Conservation (phyloP, 2,797 vertebrate species). For the Eptatretus atami region DNA sequence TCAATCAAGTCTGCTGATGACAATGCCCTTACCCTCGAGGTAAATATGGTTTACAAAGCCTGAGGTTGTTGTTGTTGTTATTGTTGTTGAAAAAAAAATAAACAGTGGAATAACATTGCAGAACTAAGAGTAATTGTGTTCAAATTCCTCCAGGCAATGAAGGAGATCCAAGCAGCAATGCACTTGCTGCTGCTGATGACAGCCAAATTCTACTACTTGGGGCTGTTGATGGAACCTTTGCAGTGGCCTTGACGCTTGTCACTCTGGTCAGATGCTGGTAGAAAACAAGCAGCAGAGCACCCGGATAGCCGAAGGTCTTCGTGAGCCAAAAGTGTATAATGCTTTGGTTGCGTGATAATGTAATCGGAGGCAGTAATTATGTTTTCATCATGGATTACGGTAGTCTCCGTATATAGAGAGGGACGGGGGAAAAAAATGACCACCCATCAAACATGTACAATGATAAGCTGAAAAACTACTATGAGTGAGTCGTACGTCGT, state of each 20-base stretch:
- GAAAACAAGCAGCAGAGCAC: constrained; percentile 83
- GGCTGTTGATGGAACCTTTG: constrained; percentile 70
- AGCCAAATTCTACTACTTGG: constrained; percentile 77
- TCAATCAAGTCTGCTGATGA: constrained; percentile 91
- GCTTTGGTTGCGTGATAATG: constrained; percentile 6
- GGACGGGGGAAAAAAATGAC: too few species aligned
- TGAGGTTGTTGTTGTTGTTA: too few species aligned
- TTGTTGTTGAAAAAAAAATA: too few species aligned
- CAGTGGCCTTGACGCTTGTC: constrained; percentile 70
- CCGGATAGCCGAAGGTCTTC: constrained; percentile 67
- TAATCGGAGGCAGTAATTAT: too few species aligned
- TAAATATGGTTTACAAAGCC: constrained; percentile 13
- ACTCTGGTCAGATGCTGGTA: constrained; percentile 71
- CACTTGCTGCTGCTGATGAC: constrained; percentile 61
- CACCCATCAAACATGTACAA: too few species aligned
- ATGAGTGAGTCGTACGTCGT: too few species aligned
- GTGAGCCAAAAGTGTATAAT: constrained; percentile 18
- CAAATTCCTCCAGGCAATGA: constrained; percentile 43
- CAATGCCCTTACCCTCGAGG: constrained; percentile 82
- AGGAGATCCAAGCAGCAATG: constrained; percentile 66
- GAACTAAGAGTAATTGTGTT: too few species aligned
- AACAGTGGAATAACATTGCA: too few species aligned
- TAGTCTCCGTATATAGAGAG: too few species aligned
- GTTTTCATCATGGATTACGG: too few species aligned
- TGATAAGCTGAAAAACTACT: too few species aligned